These are phyloP conservation scores for Hemichromis elongatus DNA, from an alignment of 2,113 vertebrate species.

Conservation along the genomic window DNA sequence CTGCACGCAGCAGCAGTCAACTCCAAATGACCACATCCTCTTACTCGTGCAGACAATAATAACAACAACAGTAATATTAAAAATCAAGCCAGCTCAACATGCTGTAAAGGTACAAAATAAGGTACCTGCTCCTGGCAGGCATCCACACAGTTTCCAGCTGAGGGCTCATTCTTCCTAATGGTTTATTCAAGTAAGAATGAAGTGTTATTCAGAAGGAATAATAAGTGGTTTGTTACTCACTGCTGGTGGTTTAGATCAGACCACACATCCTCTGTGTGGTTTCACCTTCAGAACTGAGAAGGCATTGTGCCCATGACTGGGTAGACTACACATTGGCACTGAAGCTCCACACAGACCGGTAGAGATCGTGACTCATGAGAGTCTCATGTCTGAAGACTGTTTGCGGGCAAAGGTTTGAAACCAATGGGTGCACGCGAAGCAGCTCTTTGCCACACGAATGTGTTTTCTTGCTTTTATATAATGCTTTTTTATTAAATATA, in stretches of 20 bases:
- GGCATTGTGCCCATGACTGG: constrained; percentile 42
- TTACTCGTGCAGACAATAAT: neutral
- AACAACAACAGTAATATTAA: neutral
- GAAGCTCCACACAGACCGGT: neutral
- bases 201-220: constrained; percentile 28
- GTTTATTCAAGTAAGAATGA: constrained; percentile 40
- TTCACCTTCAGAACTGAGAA: constrained; percentile 58
- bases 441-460: neutral
- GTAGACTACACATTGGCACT: constrained; percentile 30
- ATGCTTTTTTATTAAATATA: neutral
- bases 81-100: neutral
- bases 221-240: constrained; percentile 43
- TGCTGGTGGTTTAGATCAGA: constrained; percentile 35
- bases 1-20: neutral
- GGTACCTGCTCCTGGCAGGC: neutral
- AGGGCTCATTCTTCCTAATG: constrained; percentile 14
- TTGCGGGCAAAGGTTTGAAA: neutral
- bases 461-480: neutral
- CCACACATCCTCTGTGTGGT: constrained; percentile 47
- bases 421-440: neutral
- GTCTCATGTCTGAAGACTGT: constrained; percentile 11
- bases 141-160: neutral
- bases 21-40: neutral
- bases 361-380: constrained; percentile 26
- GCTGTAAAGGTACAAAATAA: neutral